Conservation (phyloP, 2,113 vertebrate genomes). For the Pelecanoides urinatrix region DNA sequence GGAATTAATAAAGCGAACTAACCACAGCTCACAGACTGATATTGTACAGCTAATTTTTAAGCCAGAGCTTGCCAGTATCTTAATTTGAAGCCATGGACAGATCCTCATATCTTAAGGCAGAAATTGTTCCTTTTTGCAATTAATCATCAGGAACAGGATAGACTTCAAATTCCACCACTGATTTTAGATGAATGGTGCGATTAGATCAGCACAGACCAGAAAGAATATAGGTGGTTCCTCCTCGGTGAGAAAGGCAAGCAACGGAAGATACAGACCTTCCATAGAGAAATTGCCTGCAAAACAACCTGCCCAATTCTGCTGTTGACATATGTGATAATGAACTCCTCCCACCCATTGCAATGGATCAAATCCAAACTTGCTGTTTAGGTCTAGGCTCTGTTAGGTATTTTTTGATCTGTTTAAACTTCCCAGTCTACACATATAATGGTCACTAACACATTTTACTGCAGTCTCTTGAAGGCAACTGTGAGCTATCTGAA, state of each 20-base stretch:
- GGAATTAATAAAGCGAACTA: not conserved
- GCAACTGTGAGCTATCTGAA: not conserved
- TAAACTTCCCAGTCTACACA: not conserved
- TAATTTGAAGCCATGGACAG: not conserved
- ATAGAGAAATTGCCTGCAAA: not conserved
- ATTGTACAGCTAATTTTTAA: not conserved
- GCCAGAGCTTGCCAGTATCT: not conserved
- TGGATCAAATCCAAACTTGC: not conserved
- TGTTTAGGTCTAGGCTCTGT: not conserved
- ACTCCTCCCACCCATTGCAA: not conserved
- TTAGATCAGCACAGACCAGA: not conserved
- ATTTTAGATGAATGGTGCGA: not conserved
- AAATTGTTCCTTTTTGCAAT: not conserved
- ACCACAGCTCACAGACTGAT: not conserved
- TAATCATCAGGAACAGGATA: not conserved
- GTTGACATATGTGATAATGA: not conserved
- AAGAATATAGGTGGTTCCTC: not conserved
- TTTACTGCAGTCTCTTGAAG: not conserved
- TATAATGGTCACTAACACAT: not conserved
- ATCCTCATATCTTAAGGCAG: not conserved
- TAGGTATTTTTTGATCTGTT: not conserved
- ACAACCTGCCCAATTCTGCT: not conserved
- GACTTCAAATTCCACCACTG: not conserved
- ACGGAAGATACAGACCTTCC: not conserved
- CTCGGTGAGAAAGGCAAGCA: not conserved